phyloP scores from a whole-genome alignment of 2,113 vertebrate genomes.

The Chaetops frenatus region DNA sequence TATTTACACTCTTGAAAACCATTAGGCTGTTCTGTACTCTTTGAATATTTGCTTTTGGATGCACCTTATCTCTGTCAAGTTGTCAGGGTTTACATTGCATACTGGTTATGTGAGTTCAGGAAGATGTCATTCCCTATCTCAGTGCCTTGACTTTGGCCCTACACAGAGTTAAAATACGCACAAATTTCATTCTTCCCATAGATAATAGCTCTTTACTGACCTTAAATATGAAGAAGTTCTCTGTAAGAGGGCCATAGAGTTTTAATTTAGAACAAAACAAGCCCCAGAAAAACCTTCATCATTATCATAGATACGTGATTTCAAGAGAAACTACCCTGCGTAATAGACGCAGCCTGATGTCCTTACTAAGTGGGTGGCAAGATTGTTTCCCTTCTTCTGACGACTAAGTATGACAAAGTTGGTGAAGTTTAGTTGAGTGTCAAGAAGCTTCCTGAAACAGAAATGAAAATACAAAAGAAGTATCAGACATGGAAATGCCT shows the following conservation, averaged over 20 bases:
- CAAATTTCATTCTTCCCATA: background rate
- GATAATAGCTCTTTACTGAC: background rate
- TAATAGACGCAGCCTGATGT: accelerated
- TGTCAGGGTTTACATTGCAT: background rate
- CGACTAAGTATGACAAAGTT: background rate
- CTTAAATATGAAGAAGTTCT: background rate
- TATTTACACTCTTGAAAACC: background rate
- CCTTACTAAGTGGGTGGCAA: background rate
- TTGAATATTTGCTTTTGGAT: background rate
- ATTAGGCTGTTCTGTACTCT: background rate
- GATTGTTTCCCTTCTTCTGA: background rate
- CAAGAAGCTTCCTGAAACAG: background rate
- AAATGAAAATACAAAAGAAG: background rate
- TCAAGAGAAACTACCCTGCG: accelerated
- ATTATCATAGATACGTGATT: background rate
- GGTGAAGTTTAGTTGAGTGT: background rate
- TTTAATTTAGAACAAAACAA: background rate
- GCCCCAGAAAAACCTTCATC: background rate
- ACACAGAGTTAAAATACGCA: background rate
- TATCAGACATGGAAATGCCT: background rate
- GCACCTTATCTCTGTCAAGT: background rate
- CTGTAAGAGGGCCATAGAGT: background rate
- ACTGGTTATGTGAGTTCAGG: background rate
- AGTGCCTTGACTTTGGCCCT: background rate
- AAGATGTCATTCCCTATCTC: background rate